phyloP scores from a whole-genome alignment of 2,113 vertebrate genomes.

The Ahaetulla prasina region DNA sequence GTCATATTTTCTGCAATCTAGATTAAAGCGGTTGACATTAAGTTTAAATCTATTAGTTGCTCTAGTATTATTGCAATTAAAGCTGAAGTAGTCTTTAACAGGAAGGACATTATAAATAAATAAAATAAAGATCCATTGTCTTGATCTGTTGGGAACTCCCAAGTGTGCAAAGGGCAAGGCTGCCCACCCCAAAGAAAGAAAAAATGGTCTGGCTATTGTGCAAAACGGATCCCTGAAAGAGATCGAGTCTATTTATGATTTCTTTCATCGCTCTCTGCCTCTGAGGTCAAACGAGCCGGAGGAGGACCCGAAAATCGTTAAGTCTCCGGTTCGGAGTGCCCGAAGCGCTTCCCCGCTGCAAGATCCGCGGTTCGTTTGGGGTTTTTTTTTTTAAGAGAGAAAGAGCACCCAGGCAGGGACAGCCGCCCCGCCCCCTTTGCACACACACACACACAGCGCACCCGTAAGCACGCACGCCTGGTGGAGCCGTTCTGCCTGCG shows the following conservation, averaged over 20 bases:
- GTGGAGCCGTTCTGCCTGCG: no score
- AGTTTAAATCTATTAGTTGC: no score
- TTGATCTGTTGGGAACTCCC: neutral
- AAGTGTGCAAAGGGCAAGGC: neutral
- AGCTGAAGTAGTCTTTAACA: no score
- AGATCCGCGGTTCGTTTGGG: neutral
- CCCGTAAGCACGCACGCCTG: neutral
- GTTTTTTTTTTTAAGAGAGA: neutral
- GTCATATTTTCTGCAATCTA: no score
- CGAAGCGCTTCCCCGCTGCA: neutral
- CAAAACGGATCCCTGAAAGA: neutral
- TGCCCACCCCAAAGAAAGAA: neutral
- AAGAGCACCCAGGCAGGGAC: neutral
- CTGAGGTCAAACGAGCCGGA: neutral
- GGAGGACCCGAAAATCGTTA: neutral
- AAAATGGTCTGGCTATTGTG: neutral
- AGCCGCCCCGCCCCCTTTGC: neutral
- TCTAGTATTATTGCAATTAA: no score
- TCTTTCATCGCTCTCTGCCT: neutral
- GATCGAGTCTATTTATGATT: neutral
- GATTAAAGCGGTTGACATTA: no score
- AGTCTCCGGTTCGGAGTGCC: neutral
- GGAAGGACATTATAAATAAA: no score
- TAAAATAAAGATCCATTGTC: neutral
- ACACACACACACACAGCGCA: neutral